Base-by-base conservation (phyloP, 2,797 vertebrate species). In the Sebastes minor region DNA sequence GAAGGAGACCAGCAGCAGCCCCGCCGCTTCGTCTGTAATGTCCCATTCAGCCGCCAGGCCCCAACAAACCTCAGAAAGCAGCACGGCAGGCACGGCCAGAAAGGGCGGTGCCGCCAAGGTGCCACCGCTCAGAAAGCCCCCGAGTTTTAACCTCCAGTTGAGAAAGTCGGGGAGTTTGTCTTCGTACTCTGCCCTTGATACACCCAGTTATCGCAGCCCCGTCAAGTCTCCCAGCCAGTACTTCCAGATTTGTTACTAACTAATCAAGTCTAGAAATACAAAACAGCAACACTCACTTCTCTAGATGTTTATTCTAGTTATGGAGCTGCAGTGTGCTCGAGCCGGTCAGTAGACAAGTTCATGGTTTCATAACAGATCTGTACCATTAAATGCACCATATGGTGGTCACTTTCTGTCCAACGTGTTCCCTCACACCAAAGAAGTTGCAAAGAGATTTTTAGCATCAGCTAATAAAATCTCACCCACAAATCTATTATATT, bases 171-270 rank as follows among this genome's bases (percentile, higher is more conserved):
- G 92, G 83, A 95, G 94, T 90, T 94, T 94, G 88, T 93, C 88
- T 14, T 93, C 88, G 0, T 88, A 94, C 82, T 88, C 89, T 33
- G 84, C 94, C 81, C 89, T 96, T 74, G 94, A 96, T 83, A 95
- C 95, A 56, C 95, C 95, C 85, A 95, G 95, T 91, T 97, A 97
- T 91, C 92, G 94, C 91, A 96, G 95, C 91, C 95, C 96, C 49
- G 84, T 95, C 75, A 97, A 96, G 90, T 96, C 96, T 78, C 94
- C 95, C 86, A 96, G 96, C 94, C 95, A 97, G 90, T 96, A 96
- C 83, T 96, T 97, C 85, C 93, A 96, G 94, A 97, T 96, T 71
- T 96, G 93, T 91, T 97, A 96, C 76, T 97, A 92, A 52, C 3
- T 60, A 5, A 33, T 23, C 9, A 3, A 18, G 18, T 32, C 3